Percentiles rank a stretch among this genome's conserved stretches.
Conservation (phyloP, 2,888 invertebrate genomes). For the Cephus rjabovi region DNA sequence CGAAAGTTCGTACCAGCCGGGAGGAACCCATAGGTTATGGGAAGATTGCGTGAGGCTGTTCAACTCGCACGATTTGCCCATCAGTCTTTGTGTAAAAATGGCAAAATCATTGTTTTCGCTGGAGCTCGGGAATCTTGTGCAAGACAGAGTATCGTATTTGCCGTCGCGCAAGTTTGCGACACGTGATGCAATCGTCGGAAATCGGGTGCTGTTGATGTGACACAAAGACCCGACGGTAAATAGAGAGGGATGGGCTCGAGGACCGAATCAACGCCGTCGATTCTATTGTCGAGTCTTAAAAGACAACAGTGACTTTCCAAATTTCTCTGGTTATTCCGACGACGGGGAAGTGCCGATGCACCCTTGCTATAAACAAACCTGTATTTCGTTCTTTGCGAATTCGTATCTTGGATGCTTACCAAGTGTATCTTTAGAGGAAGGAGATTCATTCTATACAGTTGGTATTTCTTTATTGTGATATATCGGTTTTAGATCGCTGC, state of each 20-base stretch:
- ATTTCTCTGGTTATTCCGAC: neutral
- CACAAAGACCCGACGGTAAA: neutral
- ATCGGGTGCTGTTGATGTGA: neutral
- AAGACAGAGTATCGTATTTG: neutral
- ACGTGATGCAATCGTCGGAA: neutral
- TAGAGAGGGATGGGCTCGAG: too few species aligned
- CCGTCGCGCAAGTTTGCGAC: neutral
- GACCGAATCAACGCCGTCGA: too few species aligned
- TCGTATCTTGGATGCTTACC: neutral
- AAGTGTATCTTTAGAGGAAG: neutral
- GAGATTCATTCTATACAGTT: neutral
- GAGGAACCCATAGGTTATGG: neutral
- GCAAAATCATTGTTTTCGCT: neutral
- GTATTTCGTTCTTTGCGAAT: neutral
- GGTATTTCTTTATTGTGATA: neutral
- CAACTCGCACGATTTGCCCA: neutral
- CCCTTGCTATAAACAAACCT: neutral
- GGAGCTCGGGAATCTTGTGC: neutral
- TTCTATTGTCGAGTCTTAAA: too few species aligned
- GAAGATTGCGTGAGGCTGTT: neutral
- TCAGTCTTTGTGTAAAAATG: neutral
- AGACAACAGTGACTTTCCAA: neutral
- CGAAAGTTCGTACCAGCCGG: neutral
- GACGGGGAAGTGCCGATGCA: neutral
- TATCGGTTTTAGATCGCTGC: neutral